phyloP scores from a whole-genome alignment of 2,797 vertebrate genomes.

The Uromys caudimaculatus region DNA sequence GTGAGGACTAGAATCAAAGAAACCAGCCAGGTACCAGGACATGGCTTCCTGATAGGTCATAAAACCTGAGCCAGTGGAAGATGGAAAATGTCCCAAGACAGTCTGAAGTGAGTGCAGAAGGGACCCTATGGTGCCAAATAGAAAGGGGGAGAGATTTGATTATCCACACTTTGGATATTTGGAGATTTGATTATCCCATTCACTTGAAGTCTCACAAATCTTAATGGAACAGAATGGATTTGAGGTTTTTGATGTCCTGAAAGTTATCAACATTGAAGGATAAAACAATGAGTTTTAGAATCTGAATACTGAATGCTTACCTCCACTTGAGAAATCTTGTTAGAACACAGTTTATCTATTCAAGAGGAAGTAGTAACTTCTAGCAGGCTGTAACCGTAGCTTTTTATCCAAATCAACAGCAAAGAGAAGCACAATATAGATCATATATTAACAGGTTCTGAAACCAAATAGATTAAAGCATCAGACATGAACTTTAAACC shows the following conservation, averaged over 20 bases:
- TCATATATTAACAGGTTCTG: neutral
- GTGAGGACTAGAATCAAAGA: neutral
- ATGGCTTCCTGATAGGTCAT: neutral
- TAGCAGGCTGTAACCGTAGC: neutral
- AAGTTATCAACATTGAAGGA: neutral
- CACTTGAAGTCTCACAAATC: neutral
- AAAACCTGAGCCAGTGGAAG: neutral
- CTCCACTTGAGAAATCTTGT: neutral
- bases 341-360: neutral
- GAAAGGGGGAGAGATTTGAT: neutral
- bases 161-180: neutral
- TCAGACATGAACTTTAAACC: neutral
- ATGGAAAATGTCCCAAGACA: neutral
- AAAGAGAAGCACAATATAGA: neutral
- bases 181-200: neutral
- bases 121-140: neutral
- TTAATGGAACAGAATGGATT: neutral
- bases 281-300: slow-evolving; percentile 16
- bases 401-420: neutral
- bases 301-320: neutral
- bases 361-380: neutral
- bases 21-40: neutral
- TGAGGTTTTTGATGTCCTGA: neutral
- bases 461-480: slow-evolving; percentile 12
- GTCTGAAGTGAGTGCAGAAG: neutral